Conservation (phyloP, 1,140 invertebrate species). For the Heterodera schachtii region DNA sequence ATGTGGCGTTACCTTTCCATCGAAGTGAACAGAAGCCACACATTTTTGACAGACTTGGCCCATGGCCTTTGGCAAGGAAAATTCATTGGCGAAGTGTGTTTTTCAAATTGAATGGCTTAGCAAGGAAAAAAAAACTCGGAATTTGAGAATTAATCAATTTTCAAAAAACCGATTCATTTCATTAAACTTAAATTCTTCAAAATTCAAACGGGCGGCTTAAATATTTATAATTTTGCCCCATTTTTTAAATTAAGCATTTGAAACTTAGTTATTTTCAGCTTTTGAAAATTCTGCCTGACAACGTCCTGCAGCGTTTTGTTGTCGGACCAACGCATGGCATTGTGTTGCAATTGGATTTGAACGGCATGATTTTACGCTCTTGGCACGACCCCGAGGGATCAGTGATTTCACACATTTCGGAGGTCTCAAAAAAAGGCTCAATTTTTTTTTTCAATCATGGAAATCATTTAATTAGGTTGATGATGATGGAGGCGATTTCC, state of each 20-base stretch:
- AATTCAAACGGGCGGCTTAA: too few relatives aligned
- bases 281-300: background rate
- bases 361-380: conserved; percentile 65
- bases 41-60: conserved; percentile 54
- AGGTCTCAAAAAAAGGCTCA: conserved; percentile 57
- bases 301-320: conserved; percentile 48
- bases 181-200: too few relatives aligned
- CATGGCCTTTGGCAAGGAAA: conserved; percentile 49
- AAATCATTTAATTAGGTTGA: conserved; percentile 33
- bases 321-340: conserved; percentile 64
- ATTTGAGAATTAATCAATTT: too few relatives aligned
- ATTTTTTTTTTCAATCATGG: background rate
- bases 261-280: background rate
- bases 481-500: conserved; percentile 36
- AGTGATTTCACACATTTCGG: conserved; percentile 62
- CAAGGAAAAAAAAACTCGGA: too few relatives aligned
- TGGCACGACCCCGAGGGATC: conserved; percentile 66
- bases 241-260: background rate
- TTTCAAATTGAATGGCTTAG: too few relatives aligned
- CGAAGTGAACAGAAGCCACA: conserved; percentile 20
- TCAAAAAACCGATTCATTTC: too few relatives aligned
- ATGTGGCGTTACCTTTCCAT: conserved; percentile 37
- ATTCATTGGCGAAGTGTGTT: conserved; percentile 28
- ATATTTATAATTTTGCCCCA: too few relatives aligned
- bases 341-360: conserved; percentile 65